Percentiles rank a stretch among this genome's conserved stretches.
phyloP scores from a whole-genome alignment of 23 tunicate genomes.

The Styela plicata region DNA sequence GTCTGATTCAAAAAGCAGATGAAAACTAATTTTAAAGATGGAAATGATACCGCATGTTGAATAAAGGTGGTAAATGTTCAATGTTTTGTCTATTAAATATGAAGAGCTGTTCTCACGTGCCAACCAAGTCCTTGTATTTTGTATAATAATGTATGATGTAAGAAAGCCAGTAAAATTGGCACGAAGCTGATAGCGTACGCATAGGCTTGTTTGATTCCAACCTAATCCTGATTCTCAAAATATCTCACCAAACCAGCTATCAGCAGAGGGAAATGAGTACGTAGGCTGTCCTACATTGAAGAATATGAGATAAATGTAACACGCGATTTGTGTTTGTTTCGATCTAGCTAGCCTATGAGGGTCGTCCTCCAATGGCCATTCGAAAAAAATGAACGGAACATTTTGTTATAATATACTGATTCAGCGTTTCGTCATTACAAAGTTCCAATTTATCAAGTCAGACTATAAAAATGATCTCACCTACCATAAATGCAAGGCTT shows the following conservation, averaged over 20 bases:
- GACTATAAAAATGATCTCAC: no score
- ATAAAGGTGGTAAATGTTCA: no score
- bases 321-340: no score
- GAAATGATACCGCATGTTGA: no score
- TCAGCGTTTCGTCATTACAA: no score
- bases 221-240: constrained; percentile 4
- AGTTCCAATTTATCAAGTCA: no score
- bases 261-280: neutral
- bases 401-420: no score
- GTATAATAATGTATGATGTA: constrained; percentile 28
- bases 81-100: no score
- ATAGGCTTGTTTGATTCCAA: constrained; percentile 34
- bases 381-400: no score
- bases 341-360: no score
- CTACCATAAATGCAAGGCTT: neutral
- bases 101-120: constrained; percentile 61
- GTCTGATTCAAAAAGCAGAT: constrained; percentile 34
- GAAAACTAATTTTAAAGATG: constrained; percentile 93
- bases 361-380: no score
- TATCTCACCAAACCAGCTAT: constrained; percentile 5
- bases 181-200: constrained; percentile 42
- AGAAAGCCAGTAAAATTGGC: constrained; percentile 6
- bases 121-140: constrained; percentile 46
- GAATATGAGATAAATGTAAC: neutral
- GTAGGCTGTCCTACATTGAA: neutral